These are phyloP conservation scores for Ptilodon capucinus DNA, from an alignment of 2,888 invertebrate genomes.

Conservation along the genomic window DNA sequence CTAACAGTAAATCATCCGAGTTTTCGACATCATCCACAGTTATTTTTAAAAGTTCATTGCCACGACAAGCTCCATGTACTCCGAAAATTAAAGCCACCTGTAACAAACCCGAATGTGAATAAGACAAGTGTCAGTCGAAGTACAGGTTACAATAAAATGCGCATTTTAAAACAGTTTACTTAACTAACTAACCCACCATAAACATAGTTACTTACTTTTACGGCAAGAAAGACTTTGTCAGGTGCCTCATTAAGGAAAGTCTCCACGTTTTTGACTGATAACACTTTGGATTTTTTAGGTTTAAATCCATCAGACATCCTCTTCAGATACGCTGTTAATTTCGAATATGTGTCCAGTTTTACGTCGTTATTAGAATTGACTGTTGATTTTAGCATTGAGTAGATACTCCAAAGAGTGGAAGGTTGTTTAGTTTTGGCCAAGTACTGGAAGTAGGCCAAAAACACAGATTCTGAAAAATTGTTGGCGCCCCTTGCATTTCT, in stretches of 20 bases:
- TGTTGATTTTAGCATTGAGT: slow-evolving; percentile 4
- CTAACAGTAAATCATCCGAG: slow-evolving; percentile 3
- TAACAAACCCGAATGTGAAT: neutral
- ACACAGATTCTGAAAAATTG: slow-evolving; percentile 5
- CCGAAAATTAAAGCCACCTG: slow-evolving; percentile 4
- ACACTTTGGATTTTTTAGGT: slow-evolving; percentile 2
- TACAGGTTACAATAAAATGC: neutral
- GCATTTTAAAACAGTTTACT: neutral
- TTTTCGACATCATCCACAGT: slow-evolving; percentile 5
- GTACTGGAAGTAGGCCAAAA: slow-evolving; percentile 4
- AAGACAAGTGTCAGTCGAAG: neutral
- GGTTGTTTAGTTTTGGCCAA: slow-evolving; percentile 4
- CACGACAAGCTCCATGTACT: slow-evolving; percentile 4
- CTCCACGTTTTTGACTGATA: neutral
- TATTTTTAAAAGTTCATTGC: slow-evolving; percentile 4
- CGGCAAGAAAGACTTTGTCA: neutral
- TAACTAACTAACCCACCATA: neutral
- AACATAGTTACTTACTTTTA: neutral
- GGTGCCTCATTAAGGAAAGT: slow-evolving; percentile 2
- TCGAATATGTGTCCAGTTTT: neutral
- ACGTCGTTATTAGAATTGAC: neutral
- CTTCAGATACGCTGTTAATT: neutral
- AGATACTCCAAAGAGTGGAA: slow-evolving; percentile 5
- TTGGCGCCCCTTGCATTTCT: slow-evolving; percentile 5
- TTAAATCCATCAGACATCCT: neutral